Conservation (phyloP, 2,797 vertebrate genomes). For the Sarcoramphus papa region DNA sequence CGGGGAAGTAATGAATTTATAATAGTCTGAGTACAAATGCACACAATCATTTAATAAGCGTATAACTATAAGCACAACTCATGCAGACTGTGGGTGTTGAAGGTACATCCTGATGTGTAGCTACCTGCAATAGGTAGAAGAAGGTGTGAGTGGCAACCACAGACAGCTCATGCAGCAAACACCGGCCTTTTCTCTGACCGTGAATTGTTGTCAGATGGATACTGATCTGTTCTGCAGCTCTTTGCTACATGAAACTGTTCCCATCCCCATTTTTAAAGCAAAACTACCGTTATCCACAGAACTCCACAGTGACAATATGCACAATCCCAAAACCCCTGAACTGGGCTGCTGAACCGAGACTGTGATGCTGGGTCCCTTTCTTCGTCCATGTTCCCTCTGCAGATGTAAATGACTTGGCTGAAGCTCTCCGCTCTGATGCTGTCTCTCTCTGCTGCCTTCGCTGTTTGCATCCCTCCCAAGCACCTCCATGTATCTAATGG, state of each 20-base stretch:
- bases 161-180: background rate
- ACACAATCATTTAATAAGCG: conserved; percentile 27
- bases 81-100: background rate
- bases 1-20: conserved; percentile 12
- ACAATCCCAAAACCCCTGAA: background rate
- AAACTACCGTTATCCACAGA: background rate
- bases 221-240: background rate
- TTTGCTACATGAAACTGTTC: background rate
- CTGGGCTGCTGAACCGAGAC: background rate
- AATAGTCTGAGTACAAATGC: conserved; percentile 1
- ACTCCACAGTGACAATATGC: background rate
- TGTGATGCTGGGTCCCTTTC: background rate
- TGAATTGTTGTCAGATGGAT: background rate
- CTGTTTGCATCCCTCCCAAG: background rate
- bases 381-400: background rate
- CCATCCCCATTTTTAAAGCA: background rate
- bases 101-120: background rate
- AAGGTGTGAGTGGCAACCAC: background rate
- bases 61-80: background rate
- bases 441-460: background rate
- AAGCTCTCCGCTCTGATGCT: background rate
- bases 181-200: background rate
- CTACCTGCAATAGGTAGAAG: background rate
- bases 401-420: background rate
- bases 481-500: background rate